These are phyloP conservation scores for Drosophila kambysellisi DNA, from an alignment of 2,888 invertebrate genomes.

Conservation along the genomic window DNA sequence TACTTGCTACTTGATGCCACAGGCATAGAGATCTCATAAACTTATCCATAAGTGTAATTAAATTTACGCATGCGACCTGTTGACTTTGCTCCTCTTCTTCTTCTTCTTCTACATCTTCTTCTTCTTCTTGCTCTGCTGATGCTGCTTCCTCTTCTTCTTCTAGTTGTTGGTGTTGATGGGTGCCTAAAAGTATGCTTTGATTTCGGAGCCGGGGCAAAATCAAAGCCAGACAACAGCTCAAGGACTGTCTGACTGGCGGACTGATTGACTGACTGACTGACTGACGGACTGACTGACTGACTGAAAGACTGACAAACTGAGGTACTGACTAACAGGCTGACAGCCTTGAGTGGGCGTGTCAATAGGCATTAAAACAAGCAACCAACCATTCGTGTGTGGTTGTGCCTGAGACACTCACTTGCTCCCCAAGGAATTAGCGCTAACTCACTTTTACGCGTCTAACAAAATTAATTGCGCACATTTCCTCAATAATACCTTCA, in stretches of 20 bases:
- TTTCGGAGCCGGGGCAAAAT: constrained; percentile 58
- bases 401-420: constrained; percentile 26
- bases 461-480: constrained; percentile 76
- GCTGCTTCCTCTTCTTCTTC: neutral
- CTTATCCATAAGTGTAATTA: constrained; percentile 69
- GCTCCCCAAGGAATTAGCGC: constrained; percentile 53
- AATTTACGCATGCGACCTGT: constrained; percentile 58
- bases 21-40: constrained; percentile 34
- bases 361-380: constrained; percentile 40
- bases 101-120: neutral
- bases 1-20: constrained; percentile 10
- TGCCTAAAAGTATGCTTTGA: constrained; percentile 62
- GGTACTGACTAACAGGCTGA: neutral
- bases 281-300: neutral
- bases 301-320: neutral
- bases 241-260: too few species aligned
- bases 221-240: constrained; percentile 42
- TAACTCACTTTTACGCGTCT: constrained; percentile 73
- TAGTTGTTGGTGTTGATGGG: constrained; percentile 3
- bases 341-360: constrained; percentile 23
- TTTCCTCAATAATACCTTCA: constrained; percentile 57
- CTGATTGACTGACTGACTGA: neutral
- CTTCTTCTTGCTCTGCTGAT: neutral
- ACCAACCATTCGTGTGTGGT: constrained; percentile 19
- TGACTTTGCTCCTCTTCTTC: constrained; percentile 14